phyloP scores from a whole-genome alignment of 2,888 invertebrate species.

The Aromia moschata region DNA sequence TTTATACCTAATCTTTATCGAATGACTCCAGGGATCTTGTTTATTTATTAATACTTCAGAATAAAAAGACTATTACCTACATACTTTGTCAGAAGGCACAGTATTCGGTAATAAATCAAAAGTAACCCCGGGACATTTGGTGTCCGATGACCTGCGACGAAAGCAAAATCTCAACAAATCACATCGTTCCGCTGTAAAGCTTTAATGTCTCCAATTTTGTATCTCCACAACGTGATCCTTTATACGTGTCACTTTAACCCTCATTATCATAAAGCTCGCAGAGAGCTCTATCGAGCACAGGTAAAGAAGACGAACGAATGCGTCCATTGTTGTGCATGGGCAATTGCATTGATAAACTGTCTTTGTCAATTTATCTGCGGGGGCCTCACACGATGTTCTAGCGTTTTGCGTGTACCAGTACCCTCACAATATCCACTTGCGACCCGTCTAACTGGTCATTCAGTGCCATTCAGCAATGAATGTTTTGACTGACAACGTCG shows the following conservation, averaged over 20 bases:
- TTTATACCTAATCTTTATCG: too few species aligned
- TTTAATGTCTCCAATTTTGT: constrained; percentile 2
- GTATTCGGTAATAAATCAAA: background rate
- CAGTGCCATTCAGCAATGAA: background rate
- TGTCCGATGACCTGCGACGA: constrained; percentile 3
- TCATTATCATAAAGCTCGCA: constrained; percentile 38
- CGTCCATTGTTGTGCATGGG: constrained; percentile 40
- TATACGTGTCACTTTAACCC: constrained; percentile 26
- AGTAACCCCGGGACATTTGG: background rate
- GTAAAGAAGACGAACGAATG: constrained; percentile 41
- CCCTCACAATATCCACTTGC: constrained; percentile 7
- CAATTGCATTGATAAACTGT: constrained; percentile 44
- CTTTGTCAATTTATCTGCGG: constrained; percentile 34
- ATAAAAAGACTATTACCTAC: too few species aligned
- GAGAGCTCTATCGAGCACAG: constrained; percentile 32
- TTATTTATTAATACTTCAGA: too few species aligned
- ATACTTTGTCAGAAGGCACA: background rate
- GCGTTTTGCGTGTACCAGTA: constrained; percentile 25
- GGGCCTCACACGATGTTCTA: constrained; percentile 41
- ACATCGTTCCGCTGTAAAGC: background rate
- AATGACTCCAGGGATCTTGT: too few species aligned
- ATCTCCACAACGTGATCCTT: background rate
- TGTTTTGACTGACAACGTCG: background rate
- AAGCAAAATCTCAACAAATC: background rate
- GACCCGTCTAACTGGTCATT: constrained; percentile 5